Base-by-base conservation (phyloP, 2,888 invertebrate genomes). In the Eristalis pertinax region DNA sequence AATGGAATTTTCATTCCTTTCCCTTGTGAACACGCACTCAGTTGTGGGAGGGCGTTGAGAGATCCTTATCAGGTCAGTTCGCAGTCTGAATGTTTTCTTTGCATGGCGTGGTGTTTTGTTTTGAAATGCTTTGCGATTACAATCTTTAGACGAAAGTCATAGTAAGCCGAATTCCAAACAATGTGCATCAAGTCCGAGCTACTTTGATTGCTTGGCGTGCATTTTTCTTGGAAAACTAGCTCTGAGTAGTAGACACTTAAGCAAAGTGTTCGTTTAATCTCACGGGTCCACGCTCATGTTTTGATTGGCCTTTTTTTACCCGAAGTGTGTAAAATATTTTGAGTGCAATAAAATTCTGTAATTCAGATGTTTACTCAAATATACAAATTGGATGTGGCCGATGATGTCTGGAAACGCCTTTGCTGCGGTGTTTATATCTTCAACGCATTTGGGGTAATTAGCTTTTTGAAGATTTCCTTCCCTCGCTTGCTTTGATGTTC, bases 1-100 rank as follows among this genome's bases (percentile, higher is more conserved):
- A 72, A n/a, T 58, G 72, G 72, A 43, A 85, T 82, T 76, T 77
- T n/a, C 35, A 65, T 73, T 56, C 41, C 63, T 64, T 22, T 58
- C 60, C 13, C 72, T 86, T 77, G 77, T 77, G 75, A 73, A 50
- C 74, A 64, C 73, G 74, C 85, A 85, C 29, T n/a, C 26, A 32
- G 74, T 86, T 86, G 82, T 78, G 65, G 82, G 82, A 78, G 74
- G 50, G 60, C 62, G 77, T 58, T 82, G 85, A 82, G 77, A 82
- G 82, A 78, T 69, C 65, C 64, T 77, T 86, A 86, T 86, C 85
- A 67, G 26, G 15, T 19, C 63, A 26, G 65, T 75, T 81, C 72
- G 15, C 60, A 15, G 19, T 64, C 13, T 69, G 67, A 62, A 72
- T 67, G 67, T 43, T 73, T 65, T 56, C 38, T 38, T 32, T n/a